Evolutionary conservation across 2,888 invertebrate species (phyloP).

Genomic region (Colostygia pectinataria): DNA sequence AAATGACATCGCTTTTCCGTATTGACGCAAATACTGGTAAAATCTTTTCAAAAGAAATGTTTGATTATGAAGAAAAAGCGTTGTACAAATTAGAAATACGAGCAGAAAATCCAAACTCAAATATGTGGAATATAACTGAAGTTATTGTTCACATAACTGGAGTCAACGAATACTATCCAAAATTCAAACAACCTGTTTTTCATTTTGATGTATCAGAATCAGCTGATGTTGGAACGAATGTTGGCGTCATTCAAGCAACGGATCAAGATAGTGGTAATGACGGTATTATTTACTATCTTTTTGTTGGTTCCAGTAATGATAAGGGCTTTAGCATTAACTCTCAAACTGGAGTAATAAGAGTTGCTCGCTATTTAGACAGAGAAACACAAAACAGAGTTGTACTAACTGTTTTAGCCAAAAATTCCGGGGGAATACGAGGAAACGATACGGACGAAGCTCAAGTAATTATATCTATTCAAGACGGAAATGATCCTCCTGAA

Average conservation of each 20-base stretch:
- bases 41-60: constrained; percentile 88
- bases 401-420: constrained; percentile 96
- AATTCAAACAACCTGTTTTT: constrained; percentile 94
- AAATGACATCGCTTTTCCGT: constrained; percentile 88
- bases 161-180: constrained; percentile 94
- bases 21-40: constrained; percentile 91
- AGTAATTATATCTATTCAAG: constrained; percentile 96
- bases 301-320: constrained; percentile 96
- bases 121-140: constrained; percentile 89
- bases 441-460: constrained; percentile 98
- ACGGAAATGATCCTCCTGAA: constrained; percentile 98
- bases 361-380: constrained; percentile 91
- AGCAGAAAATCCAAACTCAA: constrained; percentile 93
- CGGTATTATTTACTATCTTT: constrained; percentile 94
- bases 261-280: constrained; percentile 95
- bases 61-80: constrained; percentile 94
- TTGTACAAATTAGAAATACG: constrained; percentile 89
- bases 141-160: constrained; percentile 91
- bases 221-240: constrained; percentile 91
- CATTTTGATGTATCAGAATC: constrained; percentile 97
- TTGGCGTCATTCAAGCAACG: constrained; percentile 93
- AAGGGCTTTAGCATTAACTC: constrained; percentile 94
- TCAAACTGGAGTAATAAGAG: constrained; percentile 92
- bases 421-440: constrained; percentile 95
- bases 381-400: constrained; percentile 95